A percentile compares a stretch with the other conserved stretches of the same genome.
Conservation (phyloP, 2,888 invertebrate species). For the Pristionchus japonicus region DNA sequence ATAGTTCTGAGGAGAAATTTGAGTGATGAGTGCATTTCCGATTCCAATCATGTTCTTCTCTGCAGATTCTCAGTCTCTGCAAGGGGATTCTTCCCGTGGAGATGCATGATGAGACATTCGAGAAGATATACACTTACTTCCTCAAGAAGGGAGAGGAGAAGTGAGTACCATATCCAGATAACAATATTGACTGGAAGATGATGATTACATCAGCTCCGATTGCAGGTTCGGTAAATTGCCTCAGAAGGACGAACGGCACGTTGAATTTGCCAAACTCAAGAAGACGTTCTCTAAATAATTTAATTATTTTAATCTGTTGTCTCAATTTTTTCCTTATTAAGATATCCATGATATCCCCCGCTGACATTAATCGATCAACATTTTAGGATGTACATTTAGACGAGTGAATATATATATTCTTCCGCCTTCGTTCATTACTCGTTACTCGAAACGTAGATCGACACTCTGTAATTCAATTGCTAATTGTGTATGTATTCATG, state of each 20-base stretch:
- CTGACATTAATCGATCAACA: slow-evolving; percentile 19
- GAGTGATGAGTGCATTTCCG: neutral
- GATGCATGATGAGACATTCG: neutral
- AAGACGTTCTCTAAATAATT: neutral
- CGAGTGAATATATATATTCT: slow-evolving; percentile 11
- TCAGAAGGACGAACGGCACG: neutral
- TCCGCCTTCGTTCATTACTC: neutral
- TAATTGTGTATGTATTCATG: slow-evolving; percentile 31
- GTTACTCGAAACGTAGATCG: neutral
- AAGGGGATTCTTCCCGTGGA: slow-evolving; percentile 27
- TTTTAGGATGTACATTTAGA: slow-evolving; percentile 18
- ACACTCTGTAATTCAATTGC: slow-evolving; percentile 3
- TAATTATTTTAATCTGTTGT: neutral
- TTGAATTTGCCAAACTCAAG: neutral
- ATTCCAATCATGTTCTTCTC: neutral
- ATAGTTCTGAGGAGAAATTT: too few relatives aligned
- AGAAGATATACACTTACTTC: slow-evolving; percentile 21
- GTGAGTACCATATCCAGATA: neutral
- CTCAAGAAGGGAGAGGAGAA: slow-evolving; percentile 32
- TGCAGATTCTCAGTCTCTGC: neutral
- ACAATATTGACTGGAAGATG: neutral
- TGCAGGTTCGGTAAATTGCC: neutral
- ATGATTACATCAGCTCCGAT: neutral
- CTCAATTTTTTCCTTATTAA: neutral
- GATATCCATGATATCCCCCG: neutral